These are phyloP conservation scores for Ceryle rudis DNA, from an alignment of 2,797 vertebrate species.

Conservation along the genomic window DNA sequence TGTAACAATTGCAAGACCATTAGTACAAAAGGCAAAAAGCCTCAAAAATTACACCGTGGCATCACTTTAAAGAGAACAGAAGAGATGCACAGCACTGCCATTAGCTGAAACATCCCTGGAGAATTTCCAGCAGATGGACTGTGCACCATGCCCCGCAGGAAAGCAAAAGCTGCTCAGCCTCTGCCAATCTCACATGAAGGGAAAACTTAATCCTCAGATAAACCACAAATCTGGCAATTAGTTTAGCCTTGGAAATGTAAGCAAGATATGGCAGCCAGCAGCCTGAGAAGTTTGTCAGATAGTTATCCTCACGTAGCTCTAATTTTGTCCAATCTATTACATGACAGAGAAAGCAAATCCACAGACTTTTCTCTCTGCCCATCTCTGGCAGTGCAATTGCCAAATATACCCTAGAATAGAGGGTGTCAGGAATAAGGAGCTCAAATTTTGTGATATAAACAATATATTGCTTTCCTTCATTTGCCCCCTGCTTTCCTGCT, in stretches of 20 bases:
- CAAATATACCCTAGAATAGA: neutral
- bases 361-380: neutral
- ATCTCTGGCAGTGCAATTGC: neutral
- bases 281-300: neutral
- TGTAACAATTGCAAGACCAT: neutral
- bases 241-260: neutral
- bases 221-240: neutral
- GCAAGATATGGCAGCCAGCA: neutral
- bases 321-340: neutral
- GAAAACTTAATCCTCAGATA: slow-evolving; percentile 19
- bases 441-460: neutral
- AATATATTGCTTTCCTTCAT: neutral
- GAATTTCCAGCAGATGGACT: slow-evolving; percentile 28
- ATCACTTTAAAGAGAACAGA: neutral
- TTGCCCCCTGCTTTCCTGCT: neutral
- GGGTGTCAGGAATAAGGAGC: neutral
- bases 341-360: neutral
- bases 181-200: neutral
- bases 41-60: neutral
- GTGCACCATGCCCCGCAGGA: neutral
- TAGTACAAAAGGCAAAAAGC: neutral
- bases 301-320: neutral
- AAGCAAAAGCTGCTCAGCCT: neutral
- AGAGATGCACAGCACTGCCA: neutral
- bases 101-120: slow-evolving; percentile 7